These are phyloP conservation scores for Lonchura striata DNA, from an alignment of 2,113 vertebrate genomes.

Conservation along the genomic window DNA sequence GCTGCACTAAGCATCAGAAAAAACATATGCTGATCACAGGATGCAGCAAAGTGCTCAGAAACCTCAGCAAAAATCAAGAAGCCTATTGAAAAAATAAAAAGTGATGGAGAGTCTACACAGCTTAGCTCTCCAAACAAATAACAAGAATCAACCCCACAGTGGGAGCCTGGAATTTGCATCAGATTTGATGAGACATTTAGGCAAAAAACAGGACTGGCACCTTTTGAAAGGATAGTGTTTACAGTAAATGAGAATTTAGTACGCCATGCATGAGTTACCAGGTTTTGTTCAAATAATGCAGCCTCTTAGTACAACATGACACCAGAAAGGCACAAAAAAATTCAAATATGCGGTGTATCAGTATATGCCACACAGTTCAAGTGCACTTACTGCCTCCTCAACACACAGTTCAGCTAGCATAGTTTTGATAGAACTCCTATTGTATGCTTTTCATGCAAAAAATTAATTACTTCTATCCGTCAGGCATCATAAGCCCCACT, in stretches of 20 bases:
- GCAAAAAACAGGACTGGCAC: background rate
- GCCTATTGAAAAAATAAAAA: background rate
- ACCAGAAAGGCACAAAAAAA: background rate
- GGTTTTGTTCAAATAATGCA: background rate
- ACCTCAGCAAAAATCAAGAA: background rate
- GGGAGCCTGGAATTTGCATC: background rate
- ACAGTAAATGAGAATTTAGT: background rate
- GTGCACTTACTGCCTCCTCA: background rate
- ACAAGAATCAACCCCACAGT: background rate
- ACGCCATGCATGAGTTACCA: background rate
- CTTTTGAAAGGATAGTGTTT: background rate
- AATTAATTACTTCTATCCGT: conserved; percentile 44
- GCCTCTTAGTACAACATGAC: background rate
- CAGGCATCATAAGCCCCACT: background rate
- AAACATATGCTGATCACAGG: background rate
- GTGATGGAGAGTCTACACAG: background rate
- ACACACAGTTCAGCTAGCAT: background rate
- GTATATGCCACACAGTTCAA: background rate
- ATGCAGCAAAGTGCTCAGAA: background rate
- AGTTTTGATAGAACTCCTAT: background rate
- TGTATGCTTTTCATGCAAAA: background rate
- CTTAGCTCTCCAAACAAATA: background rate
- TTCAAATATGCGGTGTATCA: background rate
- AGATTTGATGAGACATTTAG: background rate
- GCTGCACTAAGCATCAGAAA: background rate